A percentile compares a stretch with the other conserved stretches of the same genome.
phyloP scores from a whole-genome alignment of 2,888 invertebrate species.

The Caenorhabditis sp. region DNA sequence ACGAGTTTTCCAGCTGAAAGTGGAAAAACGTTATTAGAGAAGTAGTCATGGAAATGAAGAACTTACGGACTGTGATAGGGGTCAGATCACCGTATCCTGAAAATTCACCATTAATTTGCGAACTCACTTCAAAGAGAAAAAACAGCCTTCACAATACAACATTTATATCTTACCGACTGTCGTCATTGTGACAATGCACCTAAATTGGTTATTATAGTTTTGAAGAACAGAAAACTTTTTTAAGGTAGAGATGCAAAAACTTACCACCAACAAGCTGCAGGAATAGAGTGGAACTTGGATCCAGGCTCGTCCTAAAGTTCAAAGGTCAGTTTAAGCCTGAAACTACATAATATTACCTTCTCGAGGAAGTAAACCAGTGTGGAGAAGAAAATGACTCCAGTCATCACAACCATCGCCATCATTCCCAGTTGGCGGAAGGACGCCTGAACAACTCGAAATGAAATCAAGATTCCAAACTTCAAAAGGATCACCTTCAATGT shows the following conservation, averaged over 20 bases:
- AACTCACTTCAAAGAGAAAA: conserved; percentile 5
- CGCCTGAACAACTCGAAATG: conserved; percentile 50
- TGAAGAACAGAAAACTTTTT: neutral
- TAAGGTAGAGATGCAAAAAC: neutral
- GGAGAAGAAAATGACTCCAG: conserved; percentile 81
- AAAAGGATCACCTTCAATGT: conserved; percentile 73
- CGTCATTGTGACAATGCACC: conserved; percentile 80
- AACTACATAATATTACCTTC: conserved; percentile 57
- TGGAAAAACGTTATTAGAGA: neutral
- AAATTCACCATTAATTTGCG: conserved; percentile 20
- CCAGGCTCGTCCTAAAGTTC: conserved; percentile 74
- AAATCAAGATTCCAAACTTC: neutral
- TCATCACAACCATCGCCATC: conserved; percentile 82
- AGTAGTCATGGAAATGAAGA: neutral
- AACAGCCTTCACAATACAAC: conserved; percentile 21
- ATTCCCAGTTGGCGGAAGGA: conserved; percentile 79
- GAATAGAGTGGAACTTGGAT: conserved; percentile 78
- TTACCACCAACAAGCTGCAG: conserved; percentile 81
- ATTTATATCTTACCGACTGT: conserved; percentile 72
- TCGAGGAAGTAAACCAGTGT: conserved; percentile 81
- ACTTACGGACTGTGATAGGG: conserved; percentile 79
- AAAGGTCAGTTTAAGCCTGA: neutral
- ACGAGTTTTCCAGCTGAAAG: conserved; percentile 80
- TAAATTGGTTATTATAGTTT: conserved; percentile 23
- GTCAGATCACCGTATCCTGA: conserved; percentile 79